A percentile compares a stretch with the other conserved stretches of the same genome.
These are phyloP conservation scores for Drosophila meridionalis DNA, from an alignment of 2,888 invertebrate genomes.

Conservation along the genomic window DNA sequence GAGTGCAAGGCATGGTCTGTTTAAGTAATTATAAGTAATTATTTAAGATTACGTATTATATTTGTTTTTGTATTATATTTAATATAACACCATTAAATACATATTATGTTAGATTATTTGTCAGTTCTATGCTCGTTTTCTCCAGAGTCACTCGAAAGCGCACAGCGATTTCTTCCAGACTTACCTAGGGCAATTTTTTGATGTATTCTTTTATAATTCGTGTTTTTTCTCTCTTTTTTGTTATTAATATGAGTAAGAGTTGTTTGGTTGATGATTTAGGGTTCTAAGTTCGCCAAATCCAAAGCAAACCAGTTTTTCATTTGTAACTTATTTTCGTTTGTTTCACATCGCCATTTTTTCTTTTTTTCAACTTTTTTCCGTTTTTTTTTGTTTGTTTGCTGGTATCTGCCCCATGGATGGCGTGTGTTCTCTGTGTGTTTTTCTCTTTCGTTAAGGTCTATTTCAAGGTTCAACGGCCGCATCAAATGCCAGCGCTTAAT, in stretches of 20 bases:
- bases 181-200: slow-evolving; percentile 46
- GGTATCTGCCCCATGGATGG: slow-evolving; percentile 37
- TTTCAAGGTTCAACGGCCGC: slow-evolving; percentile 77
- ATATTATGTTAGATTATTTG: background rate
- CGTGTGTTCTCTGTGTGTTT: slow-evolving; percentile 57
- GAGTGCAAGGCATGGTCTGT: background rate
- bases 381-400: slow-evolving; percentile 37
- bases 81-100: background rate
- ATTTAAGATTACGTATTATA: background rate
- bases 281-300: slow-evolving; percentile 75
- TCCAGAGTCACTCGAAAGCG: slow-evolving; percentile 22
- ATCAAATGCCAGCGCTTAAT: slow-evolving; percentile 65
- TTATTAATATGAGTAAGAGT: slow-evolving; percentile 79
- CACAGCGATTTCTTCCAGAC: slow-evolving; percentile 29
- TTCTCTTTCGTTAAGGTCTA: slow-evolving; percentile 68
- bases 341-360: slow-evolving; percentile 66
- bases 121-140: background rate
- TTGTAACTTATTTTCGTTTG: slow-evolving; percentile 75
- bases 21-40: background rate
- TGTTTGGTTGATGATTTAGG: slow-evolving; percentile 57
- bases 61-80: background rate
- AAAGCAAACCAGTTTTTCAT: slow-evolving; percentile 78
- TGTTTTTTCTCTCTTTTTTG: slow-evolving; percentile 40
- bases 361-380: slow-evolving; percentile 8
- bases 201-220: slow-evolving; percentile 51